Conservation (phyloP, 1,140 invertebrate species). For the Paralvinella palmiformis region DNA sequence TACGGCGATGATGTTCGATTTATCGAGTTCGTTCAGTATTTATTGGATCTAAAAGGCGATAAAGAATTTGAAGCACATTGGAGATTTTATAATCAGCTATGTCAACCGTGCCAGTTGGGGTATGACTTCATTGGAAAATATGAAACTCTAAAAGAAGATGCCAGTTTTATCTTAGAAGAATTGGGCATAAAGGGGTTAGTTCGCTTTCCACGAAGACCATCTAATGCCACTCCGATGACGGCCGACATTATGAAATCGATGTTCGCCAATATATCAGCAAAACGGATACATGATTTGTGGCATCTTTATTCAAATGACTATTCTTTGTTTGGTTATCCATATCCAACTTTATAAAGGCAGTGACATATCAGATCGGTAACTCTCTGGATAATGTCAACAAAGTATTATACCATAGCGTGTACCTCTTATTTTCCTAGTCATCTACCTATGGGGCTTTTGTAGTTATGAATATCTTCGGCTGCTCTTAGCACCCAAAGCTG, state of each 20-base stretch:
- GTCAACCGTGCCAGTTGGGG: conserved; percentile 77
- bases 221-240: conserved; percentile 14
- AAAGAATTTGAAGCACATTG: conserved; percentile 90
- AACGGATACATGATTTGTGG: conserved; percentile 64
- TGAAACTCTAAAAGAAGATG: conserved; percentile 69
- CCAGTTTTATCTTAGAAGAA: conserved; percentile 56
- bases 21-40: conserved; percentile 75
- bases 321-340: conserved; percentile 67
- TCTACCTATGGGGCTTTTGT: too few species aligned
- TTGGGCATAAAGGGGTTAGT: conserved; percentile 22
- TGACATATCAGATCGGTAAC: too few species aligned
- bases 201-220: conserved; percentile 18
- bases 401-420: too few species aligned
- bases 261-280: conserved; percentile 62
- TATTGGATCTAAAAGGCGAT: conserved; percentile 58
- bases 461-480: too few species aligned
- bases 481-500: too few species aligned
- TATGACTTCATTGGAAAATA: conserved; percentile 90
- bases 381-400: too few species aligned
- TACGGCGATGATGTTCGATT: conserved; percentile 81
- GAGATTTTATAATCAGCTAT: conserved; percentile 73
- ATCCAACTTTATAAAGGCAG: conserved; percentile 9
- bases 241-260: conserved; percentile 20
- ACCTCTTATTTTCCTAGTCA: too few species aligned
- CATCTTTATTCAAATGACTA: conserved; percentile 73